Conservation (phyloP, 1,140 invertebrate species). For the Cryptotermes secundus region DNA sequence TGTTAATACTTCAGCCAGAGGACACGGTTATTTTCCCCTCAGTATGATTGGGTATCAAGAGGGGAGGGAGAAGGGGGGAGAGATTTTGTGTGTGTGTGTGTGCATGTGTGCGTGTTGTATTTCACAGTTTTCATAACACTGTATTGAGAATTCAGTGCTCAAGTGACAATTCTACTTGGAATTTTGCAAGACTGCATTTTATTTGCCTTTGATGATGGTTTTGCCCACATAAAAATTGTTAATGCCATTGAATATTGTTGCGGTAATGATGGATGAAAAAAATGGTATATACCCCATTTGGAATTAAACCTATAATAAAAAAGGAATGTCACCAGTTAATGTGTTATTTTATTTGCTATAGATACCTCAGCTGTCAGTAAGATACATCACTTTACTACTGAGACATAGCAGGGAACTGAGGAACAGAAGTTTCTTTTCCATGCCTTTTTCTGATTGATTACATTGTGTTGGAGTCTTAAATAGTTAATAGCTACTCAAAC, state of each 20-base stretch:
- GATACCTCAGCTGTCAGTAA: background rate
- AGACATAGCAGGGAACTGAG: too few species aligned
- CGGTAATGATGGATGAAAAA: background rate
- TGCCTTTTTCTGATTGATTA: too few species aligned
- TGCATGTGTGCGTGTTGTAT: background rate
- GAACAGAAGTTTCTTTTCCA: too few species aligned
- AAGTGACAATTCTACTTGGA: background rate
- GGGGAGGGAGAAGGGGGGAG: background rate
- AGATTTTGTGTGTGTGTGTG: background rate
- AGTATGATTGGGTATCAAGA: background rate
- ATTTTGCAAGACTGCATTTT: background rate
- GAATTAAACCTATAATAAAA: conserved; percentile 6
- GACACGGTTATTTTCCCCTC: background rate
- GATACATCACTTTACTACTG: too few species aligned
- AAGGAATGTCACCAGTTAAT: background rate
- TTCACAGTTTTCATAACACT: background rate
- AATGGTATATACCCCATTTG: conserved; percentile 10
- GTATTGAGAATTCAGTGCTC: background rate
- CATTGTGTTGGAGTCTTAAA: too few species aligned
- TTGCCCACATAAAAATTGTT: conserved; percentile 3
- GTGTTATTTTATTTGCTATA: background rate
- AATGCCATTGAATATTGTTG: background rate
- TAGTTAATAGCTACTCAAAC: too few species aligned
- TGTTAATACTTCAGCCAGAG: background rate
- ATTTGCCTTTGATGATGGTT: background rate